Conservation (phyloP, 2,888 invertebrate genomes). For the Epinotia brunnichana region DNA sequence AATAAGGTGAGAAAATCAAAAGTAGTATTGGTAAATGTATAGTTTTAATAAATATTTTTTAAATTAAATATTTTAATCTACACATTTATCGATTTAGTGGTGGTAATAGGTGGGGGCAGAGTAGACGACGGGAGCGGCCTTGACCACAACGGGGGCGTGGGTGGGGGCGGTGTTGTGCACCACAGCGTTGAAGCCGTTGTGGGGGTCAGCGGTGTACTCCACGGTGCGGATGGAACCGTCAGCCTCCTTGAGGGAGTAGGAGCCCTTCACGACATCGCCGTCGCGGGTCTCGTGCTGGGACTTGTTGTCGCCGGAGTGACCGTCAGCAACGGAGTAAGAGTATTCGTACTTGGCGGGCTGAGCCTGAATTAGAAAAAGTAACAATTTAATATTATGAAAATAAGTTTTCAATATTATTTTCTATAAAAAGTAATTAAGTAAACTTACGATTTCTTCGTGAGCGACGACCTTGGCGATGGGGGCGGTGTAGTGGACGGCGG, state of each 20-base stretch:
- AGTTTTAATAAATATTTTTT: conserved; percentile 40
- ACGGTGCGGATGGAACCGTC: conserved; percentile 73
- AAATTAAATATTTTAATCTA: conserved; percentile 43
- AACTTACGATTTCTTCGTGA: conserved; percentile 43
- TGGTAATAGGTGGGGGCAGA: conserved; percentile 48
- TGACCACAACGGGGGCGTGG: conserved; percentile 44
- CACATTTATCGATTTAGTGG: conserved; percentile 41
- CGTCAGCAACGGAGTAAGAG: conserved; percentile 70
- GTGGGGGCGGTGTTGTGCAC: conserved; percentile 52
- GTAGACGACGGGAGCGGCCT: conserved; percentile 52
- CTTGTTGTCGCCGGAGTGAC: conserved; percentile 73
- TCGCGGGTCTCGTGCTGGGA: conserved; percentile 69
- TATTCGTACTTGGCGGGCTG: conserved; percentile 70
- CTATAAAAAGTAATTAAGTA: background rate
- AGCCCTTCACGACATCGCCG: conserved; percentile 80
- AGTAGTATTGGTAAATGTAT: conserved; percentile 22
- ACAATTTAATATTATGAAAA: background rate
- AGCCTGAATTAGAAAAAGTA: conserved; percentile 52
- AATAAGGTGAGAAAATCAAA: conserved; percentile 9
- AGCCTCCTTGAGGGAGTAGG: conserved; percentile 75
- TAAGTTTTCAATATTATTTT: background rate
- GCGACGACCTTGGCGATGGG: conserved; percentile 37
- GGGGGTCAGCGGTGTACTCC: conserved; percentile 69
- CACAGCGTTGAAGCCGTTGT: conserved; percentile 60
- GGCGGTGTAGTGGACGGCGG: conserved; percentile 45